Evolutionary conservation across 2,888 invertebrate genomes (phyloP).

Genomic region (Anarsia innoxiella): DNA sequence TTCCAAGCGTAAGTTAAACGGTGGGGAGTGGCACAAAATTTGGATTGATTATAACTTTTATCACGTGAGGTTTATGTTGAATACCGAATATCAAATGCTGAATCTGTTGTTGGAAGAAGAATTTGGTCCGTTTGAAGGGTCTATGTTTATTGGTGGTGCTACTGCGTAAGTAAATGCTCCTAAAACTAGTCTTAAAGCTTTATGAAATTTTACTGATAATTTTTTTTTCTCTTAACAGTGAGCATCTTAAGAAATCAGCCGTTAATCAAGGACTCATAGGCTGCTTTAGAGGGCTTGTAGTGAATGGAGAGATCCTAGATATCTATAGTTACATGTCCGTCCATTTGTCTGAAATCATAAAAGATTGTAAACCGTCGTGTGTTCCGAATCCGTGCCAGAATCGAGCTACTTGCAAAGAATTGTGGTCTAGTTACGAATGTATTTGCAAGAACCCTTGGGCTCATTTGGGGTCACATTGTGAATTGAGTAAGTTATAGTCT

Average conservation of each 20-base stretch:
- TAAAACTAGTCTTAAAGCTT: too few species aligned
- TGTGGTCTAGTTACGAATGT: slow-evolving; percentile 95
- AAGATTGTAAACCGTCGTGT: slow-evolving; percentile 95
- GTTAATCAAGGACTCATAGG: slow-evolving; percentile 94
- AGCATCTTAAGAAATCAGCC: slow-evolving; percentile 86
- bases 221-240: slow-evolving; percentile 61
- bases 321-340: slow-evolving; percentile 95
- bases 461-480: slow-evolving; percentile 91
- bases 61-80: slow-evolving; percentile 94
- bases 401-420: slow-evolving; percentile 90
- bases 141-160: slow-evolving; percentile 95
- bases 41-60: slow-evolving; percentile 97
- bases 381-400: slow-evolving; percentile 96
- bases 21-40: slow-evolving; percentile 97
- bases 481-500: slow-evolving; percentile 82
- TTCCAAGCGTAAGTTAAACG: slow-evolving; percentile 87
- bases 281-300: slow-evolving; percentile 93
- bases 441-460: slow-evolving; percentile 95
- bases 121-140: slow-evolving; percentile 94
- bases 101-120: slow-evolving; percentile 89
- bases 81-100: slow-evolving; percentile 91
- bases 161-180: slow-evolving; percentile 83
- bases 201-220: too few species aligned
- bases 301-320: slow-evolving; percentile 92
- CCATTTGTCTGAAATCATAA: slow-evolving; percentile 92